Evolutionary conservation across 1,140 invertebrate genomes (phyloP).

Genomic region (Polypedilum pembai): DNA sequence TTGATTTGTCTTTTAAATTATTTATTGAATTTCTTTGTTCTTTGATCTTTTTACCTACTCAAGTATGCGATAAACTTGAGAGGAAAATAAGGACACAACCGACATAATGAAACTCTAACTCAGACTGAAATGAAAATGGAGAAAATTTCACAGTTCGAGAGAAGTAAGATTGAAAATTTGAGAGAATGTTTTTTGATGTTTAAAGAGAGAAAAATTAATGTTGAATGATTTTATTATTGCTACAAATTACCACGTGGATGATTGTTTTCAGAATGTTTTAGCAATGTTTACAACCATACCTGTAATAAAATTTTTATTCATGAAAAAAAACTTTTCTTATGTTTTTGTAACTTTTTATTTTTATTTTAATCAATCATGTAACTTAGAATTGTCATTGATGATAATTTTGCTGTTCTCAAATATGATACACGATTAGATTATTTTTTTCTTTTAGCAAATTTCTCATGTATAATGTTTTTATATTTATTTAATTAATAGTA

Average conservation of each 20-base stretch:
- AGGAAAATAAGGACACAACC: not conserved
- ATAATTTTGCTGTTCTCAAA: not conserved
- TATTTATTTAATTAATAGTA: not conserved
- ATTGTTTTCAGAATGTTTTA: not conserved
- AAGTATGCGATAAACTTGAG: not conserved
- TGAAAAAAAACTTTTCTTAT: not conserved
- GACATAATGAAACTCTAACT: not conserved
- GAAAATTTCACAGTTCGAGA: not conserved
- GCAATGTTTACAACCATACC: not conserved
- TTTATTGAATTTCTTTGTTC: no score
- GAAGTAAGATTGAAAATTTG: not conserved
- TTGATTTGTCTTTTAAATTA: no score
- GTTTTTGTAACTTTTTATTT: not conserved
- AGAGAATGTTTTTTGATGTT: not conserved
- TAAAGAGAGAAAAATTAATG: not conserved
- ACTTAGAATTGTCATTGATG: conserved; percentile 12
- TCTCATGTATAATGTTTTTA: not conserved
- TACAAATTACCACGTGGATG: not conserved
- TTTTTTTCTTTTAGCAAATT: no score
- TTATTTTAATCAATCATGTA: not conserved
- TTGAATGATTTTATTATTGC: not conserved
- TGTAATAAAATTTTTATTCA: not conserved
- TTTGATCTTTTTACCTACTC: not conserved
- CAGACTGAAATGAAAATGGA: not conserved
- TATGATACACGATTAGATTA: no score